Evolutionary conservation across 2,888 invertebrate species (phyloP), one percentile per base, ranked within the genome.

Genomic region (Polydrusus tereticollis): DNA sequence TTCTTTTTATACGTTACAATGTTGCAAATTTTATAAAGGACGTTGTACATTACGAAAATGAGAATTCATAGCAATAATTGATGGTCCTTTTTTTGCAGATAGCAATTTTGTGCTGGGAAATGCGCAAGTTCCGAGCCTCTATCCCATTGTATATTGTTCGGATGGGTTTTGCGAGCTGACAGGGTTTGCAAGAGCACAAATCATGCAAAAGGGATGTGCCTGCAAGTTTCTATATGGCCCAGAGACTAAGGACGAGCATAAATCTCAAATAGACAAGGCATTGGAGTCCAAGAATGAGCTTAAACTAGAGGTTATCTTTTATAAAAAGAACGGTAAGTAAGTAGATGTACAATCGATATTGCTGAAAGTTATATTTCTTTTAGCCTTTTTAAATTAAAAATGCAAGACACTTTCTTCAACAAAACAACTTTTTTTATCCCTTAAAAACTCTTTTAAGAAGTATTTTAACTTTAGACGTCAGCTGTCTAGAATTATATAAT

Each of bases 111-210:
- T 97, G 83, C 88, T 97, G 87, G 97, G 97, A 83, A 97, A 97
- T 88, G 97, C 97, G 79, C 97, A 97, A 88, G 97, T 96, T 81
- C 92, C 93, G 74, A 87, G 91, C 81, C 86, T 91, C 78, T 94
- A 95, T 88, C 97, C 97, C 80, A 97, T 97, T 88, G 97, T 97
- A 81, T 97, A 97, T 88, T 97, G 97, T 88, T 96, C 96, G 73
- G 97, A 97, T 89, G 97, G 97, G 73, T 97, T 97, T 88, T 96
- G 96, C 87, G 97, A 97, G 89, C 92, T 97, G 89, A 96, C 97
- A 72, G 96, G 96, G 78, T 96, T 93, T 88, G 91, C 95, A 78
- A 90, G 97, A 81, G 97, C 96, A 77, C 96, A 97, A 88, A 97
- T 97, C 87, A 97, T 97, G 97, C 96, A 97, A 88, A 96, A 96